Evolutionary conservation across 2,113 vertebrate genomes (phyloP), one percentile per base, ranked within the genome.

Genomic region (Phocoena phocoena): DNA sequence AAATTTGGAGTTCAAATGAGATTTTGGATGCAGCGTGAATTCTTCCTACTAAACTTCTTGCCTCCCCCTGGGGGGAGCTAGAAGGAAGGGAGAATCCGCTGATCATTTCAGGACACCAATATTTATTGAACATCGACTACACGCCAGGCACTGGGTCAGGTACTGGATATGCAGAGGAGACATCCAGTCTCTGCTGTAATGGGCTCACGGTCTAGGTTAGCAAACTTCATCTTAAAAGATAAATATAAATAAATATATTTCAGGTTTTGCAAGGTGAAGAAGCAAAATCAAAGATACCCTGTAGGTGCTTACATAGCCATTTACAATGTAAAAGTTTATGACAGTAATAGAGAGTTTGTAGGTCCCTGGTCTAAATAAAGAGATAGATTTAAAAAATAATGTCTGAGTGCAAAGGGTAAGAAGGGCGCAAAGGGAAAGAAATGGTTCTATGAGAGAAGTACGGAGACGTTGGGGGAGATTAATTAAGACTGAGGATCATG

Each of bases 211-310:
- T 33, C 79, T 18, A 25, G 12, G 1, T 41, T 31, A 76, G 31
- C 50, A 65, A 74, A 33, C 55, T 82, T 63, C 33, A 58, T 65
- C 55, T 65, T 50, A n/a, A n/a, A 81, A 44, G 26, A 18, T 25
- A 33, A 90, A 65, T 41, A 68, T n/a, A 65, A 76, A 58, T 25
- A 65, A 63, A 86, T 31, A 71, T 60, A 80, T 28, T 94, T 91
- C 36, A 76, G 4, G 1, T 38, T 60, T 88, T 55, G 2, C 25
- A 21, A n/a, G 31, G 14, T 4, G 8, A 58, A 65, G 58, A 71
- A 71, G 28, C 33, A 70, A 89, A 92, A 68, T 21, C 17, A 21
- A 76, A 55, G 55, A 23, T 58, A 38, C 50, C 15, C 63, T 14
- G 18, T 31, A 60, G 38, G 8, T 36, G 12, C 10, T 93, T 28